phyloP scores from a whole-genome alignment of 2,888 invertebrate species.

The Alsophila aescularia region DNA sequence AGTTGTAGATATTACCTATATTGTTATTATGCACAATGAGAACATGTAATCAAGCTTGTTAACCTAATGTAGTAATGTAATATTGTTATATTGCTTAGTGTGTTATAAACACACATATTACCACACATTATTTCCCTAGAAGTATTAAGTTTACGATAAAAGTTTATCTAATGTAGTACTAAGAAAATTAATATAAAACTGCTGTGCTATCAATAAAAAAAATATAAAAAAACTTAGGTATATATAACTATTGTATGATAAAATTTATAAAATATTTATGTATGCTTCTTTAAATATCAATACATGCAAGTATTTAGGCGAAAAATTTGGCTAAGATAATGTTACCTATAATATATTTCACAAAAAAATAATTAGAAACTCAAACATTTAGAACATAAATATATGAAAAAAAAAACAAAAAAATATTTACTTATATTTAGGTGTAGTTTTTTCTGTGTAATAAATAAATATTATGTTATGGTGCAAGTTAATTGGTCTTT shows the following conservation, averaged over 20 bases:
- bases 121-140: not conserved
- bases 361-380: constrained; percentile 8
- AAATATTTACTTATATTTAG: constrained; percentile 26
- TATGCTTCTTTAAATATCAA: too few relatives aligned
- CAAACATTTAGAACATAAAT: too few relatives aligned
- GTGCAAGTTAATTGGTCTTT: constrained; percentile 10
- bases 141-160: not conserved
- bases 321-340: not conserved
- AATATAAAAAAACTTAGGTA: not conserved
- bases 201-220: constrained; percentile 77
- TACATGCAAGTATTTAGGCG: too few relatives aligned
- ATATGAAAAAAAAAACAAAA: constrained; percentile 6
- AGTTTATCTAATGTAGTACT: not conserved
- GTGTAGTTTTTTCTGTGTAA: constrained; percentile 32
- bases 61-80: not conserved
- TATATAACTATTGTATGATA: not conserved
- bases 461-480: constrained; percentile 42
- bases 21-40: not conserved
- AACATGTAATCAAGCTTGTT: not conserved
- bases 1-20: not conserved
- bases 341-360: constrained; percentile 8
- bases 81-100: not conserved
- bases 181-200: constrained; percentile 45
- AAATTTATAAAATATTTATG: not conserved
- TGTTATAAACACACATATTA: too few relatives aligned